Evolutionary conservation across 2,888 invertebrate genomes (phyloP), one percentile per base, ranked within the genome.

Genomic region (Caenorhabditis becei): DNA sequence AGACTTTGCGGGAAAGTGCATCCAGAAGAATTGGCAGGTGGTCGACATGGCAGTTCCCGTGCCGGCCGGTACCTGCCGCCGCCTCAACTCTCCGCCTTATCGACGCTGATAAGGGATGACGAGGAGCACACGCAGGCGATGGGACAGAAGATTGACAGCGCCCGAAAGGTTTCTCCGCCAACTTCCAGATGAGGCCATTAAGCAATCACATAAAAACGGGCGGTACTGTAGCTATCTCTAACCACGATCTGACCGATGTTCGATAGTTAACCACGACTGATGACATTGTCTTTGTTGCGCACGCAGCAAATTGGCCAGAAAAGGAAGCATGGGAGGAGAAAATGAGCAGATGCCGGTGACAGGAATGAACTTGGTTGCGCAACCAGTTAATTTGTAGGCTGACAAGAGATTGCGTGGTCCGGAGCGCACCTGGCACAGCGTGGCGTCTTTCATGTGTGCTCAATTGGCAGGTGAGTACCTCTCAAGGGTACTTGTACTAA

Each of bases 181-280:
- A 5, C 16, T 49, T n/a, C 14, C 49, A 53, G 18, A 28, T 49
- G 59, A 72, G 28, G 63, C 63, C 74, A 74, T 74, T 59, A 74
- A 32, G 65, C 16, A 58, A 66, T 49, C 58, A 51, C 65, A 59
- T 74, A 66, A 74, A 74, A 66, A 32, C 24, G n/a, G 63, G 65
- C 66, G 74, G 65, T 74, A 74, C 74, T 65, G 66, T 74, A 72
- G 54, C 56, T 65, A 74, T 74, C 74, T 74, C 66, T 74, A 65
- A 74, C 74, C 74, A 74, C 63, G 74, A 74, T 74, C 74, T 63
- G 47, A 72, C 47, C 44, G 51, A 41, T 41, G 56, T 35, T 35
- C 51, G 44, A 41, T 37, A 54, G 37, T 66, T 37, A 74, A 74
- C 37, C 59, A 14, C 49, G 51, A 63, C 58, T 74, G 53, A 74